Percentiles rank a stretch among this genome's conserved stretches.
phyloP scores from a whole-genome alignment of 2,797 vertebrate species.

The Knipowitschia caucasica region DNA sequence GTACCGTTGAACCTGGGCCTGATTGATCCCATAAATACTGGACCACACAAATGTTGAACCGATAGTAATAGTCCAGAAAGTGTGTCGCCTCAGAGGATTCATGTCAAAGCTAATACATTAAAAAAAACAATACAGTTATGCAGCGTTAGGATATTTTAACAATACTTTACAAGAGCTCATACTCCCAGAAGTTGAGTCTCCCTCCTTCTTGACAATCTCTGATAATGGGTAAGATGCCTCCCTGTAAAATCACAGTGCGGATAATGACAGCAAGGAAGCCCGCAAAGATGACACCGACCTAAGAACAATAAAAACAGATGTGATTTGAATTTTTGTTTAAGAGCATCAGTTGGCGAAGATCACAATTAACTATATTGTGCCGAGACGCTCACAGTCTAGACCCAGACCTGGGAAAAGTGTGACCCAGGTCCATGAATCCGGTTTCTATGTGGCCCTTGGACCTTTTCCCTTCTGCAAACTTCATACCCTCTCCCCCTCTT shows the following conservation, averaged over 20 bases:
- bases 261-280: conserved; percentile 88
- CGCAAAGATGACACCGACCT: conserved; percentile 87
- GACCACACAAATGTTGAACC: conserved; percentile 89
- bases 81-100: conserved; percentile 87
- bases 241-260: conserved; percentile 77
- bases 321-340: not conserved
- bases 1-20: conserved; percentile 94
- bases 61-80: conserved; percentile 89
- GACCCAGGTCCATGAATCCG: no score
- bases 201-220: conserved; percentile 82
- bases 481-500: no score
- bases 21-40: conserved; percentile 87
- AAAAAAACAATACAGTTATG: not conserved
- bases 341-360: not conserved
- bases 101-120: conserved; percentile 80
- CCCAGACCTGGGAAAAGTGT: no score
- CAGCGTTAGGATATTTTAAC: not conserved
- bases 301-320: not conserved
- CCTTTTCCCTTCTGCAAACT: no score
- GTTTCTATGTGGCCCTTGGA: no score
- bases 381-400: no score
- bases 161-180: conserved; percentile 55
- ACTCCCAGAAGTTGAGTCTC: conserved; percentile 92
- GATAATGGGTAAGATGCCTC: conserved; percentile 78
- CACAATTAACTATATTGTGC: not conserved